Evolutionary conservation across 1,140 invertebrate genomes (phyloP), one percentile per base, ranked within the genome.

Genomic region (Drosophila teissieri): DNA sequence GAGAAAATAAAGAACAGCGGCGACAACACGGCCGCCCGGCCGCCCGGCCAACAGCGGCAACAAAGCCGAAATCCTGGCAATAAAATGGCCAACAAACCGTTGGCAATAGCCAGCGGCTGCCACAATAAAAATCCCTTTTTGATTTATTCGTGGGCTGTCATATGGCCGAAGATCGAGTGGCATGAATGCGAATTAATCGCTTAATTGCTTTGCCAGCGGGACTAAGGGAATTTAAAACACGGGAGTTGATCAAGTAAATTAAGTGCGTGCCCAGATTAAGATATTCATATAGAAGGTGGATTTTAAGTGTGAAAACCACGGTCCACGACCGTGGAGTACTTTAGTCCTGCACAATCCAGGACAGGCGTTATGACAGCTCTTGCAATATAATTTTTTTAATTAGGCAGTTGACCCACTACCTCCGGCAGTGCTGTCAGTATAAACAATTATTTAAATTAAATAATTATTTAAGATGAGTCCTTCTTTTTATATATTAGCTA

Each of bases 401-500:
- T 88, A 85, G 82, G 78, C 82, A 82, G 70, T 88, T 78, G 78
- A 85, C 78, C 82, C 82, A 86, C 69, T 84, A 58, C 15, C 34
- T 34, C 7, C 2, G 19, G 36, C 40, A 56, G 31, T 24, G 40
- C 19, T 45, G 40, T 0, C 8, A 11, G 3, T 36, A 17, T 2
- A 19, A 31, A 0, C 11, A 44, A 1, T 31, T 46, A 31, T 0
- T 2, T 31, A 39, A 39, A 39, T 14, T 14, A 39, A 14, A 1
- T 39, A 12, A 12, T 39, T 39, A 14, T 14, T 39, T 14, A 4
- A 14, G 37, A 39, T 39, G 11, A 14, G 8, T 31, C 7, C 31
- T 27, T 27, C 27, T 8, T 8, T 31, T 8, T 31, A 31, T 31
- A 31, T 31, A 31, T 8, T 31, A 10, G 31, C 7, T 31, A 31